Conservation (phyloP, 2,113 vertebrate species). For the Salvelinus fontinalis region DNA sequence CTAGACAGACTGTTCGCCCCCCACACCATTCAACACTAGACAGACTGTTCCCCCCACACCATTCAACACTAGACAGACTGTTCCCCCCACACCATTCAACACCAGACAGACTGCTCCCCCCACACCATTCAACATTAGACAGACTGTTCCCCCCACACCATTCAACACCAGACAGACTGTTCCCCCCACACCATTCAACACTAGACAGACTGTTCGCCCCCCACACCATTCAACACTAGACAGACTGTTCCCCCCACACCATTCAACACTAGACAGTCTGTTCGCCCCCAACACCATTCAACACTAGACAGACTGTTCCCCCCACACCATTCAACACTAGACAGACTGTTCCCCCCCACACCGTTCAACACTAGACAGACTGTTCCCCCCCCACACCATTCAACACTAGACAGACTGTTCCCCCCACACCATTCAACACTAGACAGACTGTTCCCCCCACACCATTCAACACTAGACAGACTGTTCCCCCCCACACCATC, state of each 20-base stretch:
- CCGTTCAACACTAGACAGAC: too few species aligned
- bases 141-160: background rate
- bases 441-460: too few species aligned
- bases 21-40: background rate
- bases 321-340: background rate
- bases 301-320: background rate
- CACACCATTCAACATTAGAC: background rate
- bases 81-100: background rate
- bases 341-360: background rate
- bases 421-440: too few species aligned
- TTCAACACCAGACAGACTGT: background rate
- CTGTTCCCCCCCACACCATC: too few species aligned
- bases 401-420: too few species aligned
- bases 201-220: background rate
- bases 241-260: background rate
- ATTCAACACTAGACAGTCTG: background rate
- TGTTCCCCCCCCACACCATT: too few species aligned
- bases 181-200: too few species aligned
- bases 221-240: too few species aligned
- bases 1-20: background rate
- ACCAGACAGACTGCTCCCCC: background rate
- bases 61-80: background rate
- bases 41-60: background rate
- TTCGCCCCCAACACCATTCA: background rate
- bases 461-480: too few species aligned